These are phyloP conservation scores for Progne subis DNA, from an alignment of 2,113 vertebrate species.

Conservation along the genomic window DNA sequence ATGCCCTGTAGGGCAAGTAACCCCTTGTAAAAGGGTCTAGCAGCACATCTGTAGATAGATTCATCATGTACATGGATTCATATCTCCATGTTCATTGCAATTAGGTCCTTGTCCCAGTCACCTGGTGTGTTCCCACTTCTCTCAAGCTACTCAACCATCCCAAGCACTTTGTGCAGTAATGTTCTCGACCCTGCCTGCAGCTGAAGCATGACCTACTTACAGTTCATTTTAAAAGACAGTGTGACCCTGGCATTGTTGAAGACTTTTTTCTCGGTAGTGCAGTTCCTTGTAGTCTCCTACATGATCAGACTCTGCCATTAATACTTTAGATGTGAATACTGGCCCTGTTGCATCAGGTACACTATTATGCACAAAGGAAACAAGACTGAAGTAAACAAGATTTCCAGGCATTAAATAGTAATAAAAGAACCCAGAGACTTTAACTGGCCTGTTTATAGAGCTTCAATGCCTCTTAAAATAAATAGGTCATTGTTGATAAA, in stretches of 20 bases:
- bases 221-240: conserved; percentile 25
- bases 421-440: conserved; percentile 52
- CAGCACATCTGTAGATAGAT: neutral
- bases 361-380: conserved; percentile 56
- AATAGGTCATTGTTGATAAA: neutral
- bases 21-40: neutral
- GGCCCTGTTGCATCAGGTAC: conserved; percentile 49
- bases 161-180: neutral
- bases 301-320: conserved; percentile 55
- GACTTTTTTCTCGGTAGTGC: conserved; percentile 43
- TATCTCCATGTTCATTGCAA: neutral
- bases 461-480: conserved; percentile 43
- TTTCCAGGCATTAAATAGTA: conserved; percentile 59
- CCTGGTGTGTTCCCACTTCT: neutral
- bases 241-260: conserved; percentile 10
- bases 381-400: conserved; percentile 62
- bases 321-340: conserved; percentile 55
- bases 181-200: neutral
- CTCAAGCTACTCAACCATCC: neutral
- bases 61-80: neutral
- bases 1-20: neutral
- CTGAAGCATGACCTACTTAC: conserved; percentile 53
- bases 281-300: conserved; percentile 60
- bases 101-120: neutral
- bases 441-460: conserved; percentile 33